Evolutionary conservation across 2,113 vertebrate species (phyloP).

Genomic region (Nothoprocta perdicaria): DNA sequence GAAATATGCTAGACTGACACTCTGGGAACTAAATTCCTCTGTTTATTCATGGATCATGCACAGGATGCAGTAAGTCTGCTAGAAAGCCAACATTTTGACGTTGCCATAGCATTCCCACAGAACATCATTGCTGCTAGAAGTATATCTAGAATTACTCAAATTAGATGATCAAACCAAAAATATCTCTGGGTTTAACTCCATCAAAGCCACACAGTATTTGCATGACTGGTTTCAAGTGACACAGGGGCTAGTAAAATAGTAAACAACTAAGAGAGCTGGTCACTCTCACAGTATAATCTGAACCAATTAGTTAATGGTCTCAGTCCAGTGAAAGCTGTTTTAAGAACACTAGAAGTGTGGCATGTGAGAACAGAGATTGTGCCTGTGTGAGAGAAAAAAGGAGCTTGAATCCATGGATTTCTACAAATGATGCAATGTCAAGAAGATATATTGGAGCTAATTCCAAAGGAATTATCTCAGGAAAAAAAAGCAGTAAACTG

Average conservation of each 20-base stretch:
- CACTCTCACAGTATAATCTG: background rate
- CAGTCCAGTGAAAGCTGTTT: background rate
- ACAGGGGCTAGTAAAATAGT: background rate
- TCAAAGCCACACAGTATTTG: background rate
- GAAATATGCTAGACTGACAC: conserved; percentile 70
- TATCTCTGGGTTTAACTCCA: background rate
- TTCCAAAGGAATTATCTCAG: background rate
- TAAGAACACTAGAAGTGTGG: background rate
- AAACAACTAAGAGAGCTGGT: background rate
- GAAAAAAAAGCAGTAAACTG: background rate
- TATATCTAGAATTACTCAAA: conserved; percentile 24
- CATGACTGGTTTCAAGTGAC: background rate
- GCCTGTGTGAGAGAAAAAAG: rapidly evolving
- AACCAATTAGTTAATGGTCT: background rate
- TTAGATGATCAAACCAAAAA: background rate
- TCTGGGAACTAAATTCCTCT: conserved; percentile 44
- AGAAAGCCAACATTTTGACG: conserved; percentile 62
- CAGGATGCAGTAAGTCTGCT: conserved; percentile 51
- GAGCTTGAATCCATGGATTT: background rate
- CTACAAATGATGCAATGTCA: background rate
- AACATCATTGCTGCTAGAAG: conserved; percentile 34
- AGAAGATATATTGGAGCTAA: background rate
- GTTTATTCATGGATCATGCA: conserved; percentile 64
- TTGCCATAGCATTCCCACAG: conserved; percentile 57
- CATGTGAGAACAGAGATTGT: background rate